phyloP scores from a whole-genome alignment of 1,140 invertebrate genomes.

The Cryptotermes secundus region DNA sequence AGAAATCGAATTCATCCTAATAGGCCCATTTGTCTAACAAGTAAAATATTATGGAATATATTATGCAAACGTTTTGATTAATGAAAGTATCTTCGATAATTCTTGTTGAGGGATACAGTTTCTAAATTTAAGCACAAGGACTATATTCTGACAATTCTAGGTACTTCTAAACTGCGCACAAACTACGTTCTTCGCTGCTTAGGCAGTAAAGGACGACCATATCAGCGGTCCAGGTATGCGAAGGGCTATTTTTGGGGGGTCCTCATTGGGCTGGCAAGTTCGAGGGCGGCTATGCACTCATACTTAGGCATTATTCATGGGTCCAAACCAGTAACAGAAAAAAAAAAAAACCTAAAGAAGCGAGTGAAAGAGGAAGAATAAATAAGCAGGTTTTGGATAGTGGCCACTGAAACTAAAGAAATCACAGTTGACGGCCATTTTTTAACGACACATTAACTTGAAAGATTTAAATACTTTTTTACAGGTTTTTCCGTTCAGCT shows the following conservation, averaged over 20 bases:
- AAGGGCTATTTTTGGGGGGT: conserved; percentile 6
- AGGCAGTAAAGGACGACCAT: not conserved
- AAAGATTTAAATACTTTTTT: not conserved
- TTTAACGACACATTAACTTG: not conserved
- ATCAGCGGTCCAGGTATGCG: not conserved
- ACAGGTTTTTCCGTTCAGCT: not conserved
- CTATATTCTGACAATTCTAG: too few relatives aligned
- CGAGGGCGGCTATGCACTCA: not conserved
- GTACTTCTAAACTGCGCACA: not conserved
- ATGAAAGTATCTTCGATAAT: too few relatives aligned
- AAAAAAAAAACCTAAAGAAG: not conserved
- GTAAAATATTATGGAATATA: too few relatives aligned
- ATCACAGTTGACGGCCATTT: not conserved
- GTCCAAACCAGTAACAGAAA: conserved; percentile 5
- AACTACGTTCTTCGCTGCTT: not conserved
- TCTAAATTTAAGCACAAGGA: too few relatives aligned
- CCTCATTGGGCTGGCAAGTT: not conserved
- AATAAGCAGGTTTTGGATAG: not conserved
- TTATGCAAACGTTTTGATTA: too few relatives aligned
- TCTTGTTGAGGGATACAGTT: too few relatives aligned
- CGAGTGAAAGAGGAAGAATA: not conserved
- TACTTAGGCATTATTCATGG: not conserved
- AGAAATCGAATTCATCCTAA: too few relatives aligned
- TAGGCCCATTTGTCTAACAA: too few relatives aligned
- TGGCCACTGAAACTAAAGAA: not conserved